Evolutionary conservation across 2,888 invertebrate species (phyloP).

Genomic region (Spisula solida): DNA sequence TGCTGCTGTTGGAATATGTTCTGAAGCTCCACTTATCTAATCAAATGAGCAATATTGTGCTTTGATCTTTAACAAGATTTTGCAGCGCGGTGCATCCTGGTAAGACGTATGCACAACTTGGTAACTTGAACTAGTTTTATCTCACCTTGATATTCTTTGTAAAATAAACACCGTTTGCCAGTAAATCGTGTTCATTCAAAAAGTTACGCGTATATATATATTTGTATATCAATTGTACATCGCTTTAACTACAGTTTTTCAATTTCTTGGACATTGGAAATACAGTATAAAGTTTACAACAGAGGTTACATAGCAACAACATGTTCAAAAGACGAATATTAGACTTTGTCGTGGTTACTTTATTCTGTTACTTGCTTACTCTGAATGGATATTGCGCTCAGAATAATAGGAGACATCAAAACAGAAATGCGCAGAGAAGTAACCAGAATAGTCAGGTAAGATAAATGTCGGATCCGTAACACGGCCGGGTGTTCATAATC

Average conservation of each 20-base stretch:
- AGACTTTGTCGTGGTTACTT: background rate
- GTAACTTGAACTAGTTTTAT: background rate
- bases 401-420: background rate
- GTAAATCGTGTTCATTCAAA: background rate
- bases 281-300: background rate
- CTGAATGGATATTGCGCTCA: background rate
- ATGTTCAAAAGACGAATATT: background rate
- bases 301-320: background rate
- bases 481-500: too few relatives aligned
- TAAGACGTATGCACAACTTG: background rate
- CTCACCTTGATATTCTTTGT: background rate
- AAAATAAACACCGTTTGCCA: background rate
- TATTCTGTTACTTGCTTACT: background rate
- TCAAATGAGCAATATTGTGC: background rate
- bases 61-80: slow-evolving; percentile 2
- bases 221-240: background rate
- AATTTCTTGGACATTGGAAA: background rate
- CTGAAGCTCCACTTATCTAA: slow-evolving; percentile 13
- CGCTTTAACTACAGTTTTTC: background rate
- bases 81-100: background rate
- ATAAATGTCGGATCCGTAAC: background rate
- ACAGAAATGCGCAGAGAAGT: background rate
- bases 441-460: background rate
- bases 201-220: background rate
- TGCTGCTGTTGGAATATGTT: background rate